These are phyloP conservation scores for Psittacula cyanocephala DNA, from an alignment of 2,113 vertebrate species.

Conservation along the genomic window DNA sequence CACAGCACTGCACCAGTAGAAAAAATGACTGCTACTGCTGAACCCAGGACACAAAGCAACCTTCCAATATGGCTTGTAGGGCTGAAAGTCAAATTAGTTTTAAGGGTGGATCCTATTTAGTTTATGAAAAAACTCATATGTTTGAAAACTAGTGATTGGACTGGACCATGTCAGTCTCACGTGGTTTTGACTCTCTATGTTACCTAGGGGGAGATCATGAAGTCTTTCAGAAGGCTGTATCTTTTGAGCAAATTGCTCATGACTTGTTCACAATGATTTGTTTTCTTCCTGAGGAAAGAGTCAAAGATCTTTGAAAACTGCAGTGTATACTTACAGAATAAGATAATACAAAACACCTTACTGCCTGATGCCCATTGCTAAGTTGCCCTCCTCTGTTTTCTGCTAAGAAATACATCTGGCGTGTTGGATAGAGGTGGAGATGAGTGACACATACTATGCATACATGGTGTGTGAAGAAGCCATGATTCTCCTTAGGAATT, in stretches of 20 bases:
- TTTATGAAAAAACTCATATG: neutral
- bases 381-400: neutral
- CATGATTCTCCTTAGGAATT: neutral
- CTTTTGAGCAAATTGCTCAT: neutral
- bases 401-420: neutral
- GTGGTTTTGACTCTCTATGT: neutral
- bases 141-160: neutral
- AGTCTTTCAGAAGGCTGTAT: neutral
- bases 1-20: no score
- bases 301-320: neutral
- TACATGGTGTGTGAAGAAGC: neutral
- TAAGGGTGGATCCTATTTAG: neutral
- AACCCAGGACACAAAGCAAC: no score
- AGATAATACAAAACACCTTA: neutral
- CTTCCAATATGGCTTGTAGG: neutral
- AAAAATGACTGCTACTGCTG: no score
- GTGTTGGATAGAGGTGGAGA: neutral
- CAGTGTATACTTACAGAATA: neutral
- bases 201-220: neutral
- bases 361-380: neutral
- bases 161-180: fast-evolving
- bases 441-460: neutral
- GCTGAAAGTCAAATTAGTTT: neutral
- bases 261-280: neutral
- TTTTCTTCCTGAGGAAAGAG: neutral